A percentile compares a stretch with the other conserved stretches of the same genome.
These are phyloP conservation scores for Schmidtea mediterranea DNA, from an alignment of 1,140 invertebrate genomes.

Conservation along the genomic window DNA sequence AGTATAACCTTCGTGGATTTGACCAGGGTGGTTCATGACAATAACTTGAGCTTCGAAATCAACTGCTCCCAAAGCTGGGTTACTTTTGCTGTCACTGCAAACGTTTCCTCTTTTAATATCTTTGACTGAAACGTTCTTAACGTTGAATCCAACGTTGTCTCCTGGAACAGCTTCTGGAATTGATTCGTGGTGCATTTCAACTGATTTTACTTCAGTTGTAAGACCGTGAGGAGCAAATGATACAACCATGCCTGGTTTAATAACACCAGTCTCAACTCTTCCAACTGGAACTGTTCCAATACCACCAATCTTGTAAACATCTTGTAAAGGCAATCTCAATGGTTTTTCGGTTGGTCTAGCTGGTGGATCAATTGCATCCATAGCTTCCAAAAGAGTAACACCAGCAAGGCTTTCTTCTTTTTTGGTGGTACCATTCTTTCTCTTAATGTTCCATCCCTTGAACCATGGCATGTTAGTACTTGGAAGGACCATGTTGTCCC, in stretches of 20 bases:
- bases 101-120: conserved; percentile 78
- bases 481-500: conserved; percentile 72
- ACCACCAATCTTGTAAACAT: conserved; percentile 95
- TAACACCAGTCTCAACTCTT: conserved; percentile 70
- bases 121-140: conserved; percentile 87
- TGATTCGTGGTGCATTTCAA: conserved; percentile 93
- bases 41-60: conserved; percentile 36
- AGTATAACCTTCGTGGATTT: conserved; percentile 75
- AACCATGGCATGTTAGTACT: conserved; percentile 75
- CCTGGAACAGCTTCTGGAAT: conserved; percentile 66
- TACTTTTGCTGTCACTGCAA: conserved; percentile 76
- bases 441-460: conserved; percentile 54
- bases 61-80: not conserved
- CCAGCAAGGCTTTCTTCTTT: conserved; percentile 39
- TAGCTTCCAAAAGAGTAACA: conserved; percentile 59
- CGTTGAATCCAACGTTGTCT: conserved; percentile 90
- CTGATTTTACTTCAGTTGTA: conserved; percentile 46
- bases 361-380: conserved; percentile 70
- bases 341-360: conserved; percentile 69
- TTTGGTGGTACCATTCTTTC: conserved; percentile 56
- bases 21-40: conserved; percentile 74
- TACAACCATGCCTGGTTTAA: conserved; percentile 88
- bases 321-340: conserved; percentile 69
- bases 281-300: conserved; percentile 91
- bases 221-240: conserved; percentile 50